These are phyloP conservation scores for Enteromius unitaeniatus DNA, from an alignment of 2,797 vertebrate genomes.

Conservation along the genomic window DNA sequence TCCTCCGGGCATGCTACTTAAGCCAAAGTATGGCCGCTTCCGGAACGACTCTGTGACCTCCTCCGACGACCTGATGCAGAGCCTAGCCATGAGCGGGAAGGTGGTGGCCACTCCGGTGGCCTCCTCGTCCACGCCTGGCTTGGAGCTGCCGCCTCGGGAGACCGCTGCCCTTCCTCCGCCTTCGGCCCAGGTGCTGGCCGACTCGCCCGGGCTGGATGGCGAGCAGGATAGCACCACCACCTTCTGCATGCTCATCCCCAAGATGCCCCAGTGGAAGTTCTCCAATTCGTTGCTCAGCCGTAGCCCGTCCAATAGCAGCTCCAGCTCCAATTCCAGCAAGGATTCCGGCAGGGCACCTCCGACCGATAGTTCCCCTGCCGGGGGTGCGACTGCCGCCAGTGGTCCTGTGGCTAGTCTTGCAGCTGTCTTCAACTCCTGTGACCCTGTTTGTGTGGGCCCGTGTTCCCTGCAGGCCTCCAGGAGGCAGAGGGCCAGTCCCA, in stretches of 20 bases:
- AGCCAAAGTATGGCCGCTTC: conserved; percentile 92
- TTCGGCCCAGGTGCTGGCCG: conserved; percentile 74
- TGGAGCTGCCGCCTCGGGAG: conserved; percentile 77
- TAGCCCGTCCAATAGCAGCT: conserved; percentile 85
- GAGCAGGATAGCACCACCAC: conserved; percentile 91
- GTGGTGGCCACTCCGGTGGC: conserved; percentile 80
- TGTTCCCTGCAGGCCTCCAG: conserved; percentile 86
- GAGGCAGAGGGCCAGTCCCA: conserved; percentile 78
- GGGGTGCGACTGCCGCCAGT: conserved; percentile 63
- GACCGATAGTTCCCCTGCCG: conserved; percentile 24
- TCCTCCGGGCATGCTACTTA: conserved; percentile 89
- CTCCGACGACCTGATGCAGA: conserved; percentile 86
- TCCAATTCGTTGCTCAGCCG: conserved; percentile 88
- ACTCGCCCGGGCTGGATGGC: conserved; percentile 81
- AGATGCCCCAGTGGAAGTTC: conserved; percentile 96
- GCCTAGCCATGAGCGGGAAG: conserved; percentile 86
- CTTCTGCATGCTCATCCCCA: conserved; percentile 94
- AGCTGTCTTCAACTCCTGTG: conserved; percentile 89
- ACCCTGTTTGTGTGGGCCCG: conserved; percentile 87
- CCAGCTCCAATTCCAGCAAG: conserved; percentile 81
- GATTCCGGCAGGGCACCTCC: conserved; percentile 76
- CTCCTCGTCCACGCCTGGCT: conserved; percentile 74
- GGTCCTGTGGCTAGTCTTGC: conserved; percentile 83
- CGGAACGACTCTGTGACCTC: conserved; percentile 89
- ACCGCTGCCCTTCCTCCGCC: conserved; percentile 66